phyloP scores from a whole-genome alignment of 2,113 vertebrate species.

The Clupea harengus region DNA sequence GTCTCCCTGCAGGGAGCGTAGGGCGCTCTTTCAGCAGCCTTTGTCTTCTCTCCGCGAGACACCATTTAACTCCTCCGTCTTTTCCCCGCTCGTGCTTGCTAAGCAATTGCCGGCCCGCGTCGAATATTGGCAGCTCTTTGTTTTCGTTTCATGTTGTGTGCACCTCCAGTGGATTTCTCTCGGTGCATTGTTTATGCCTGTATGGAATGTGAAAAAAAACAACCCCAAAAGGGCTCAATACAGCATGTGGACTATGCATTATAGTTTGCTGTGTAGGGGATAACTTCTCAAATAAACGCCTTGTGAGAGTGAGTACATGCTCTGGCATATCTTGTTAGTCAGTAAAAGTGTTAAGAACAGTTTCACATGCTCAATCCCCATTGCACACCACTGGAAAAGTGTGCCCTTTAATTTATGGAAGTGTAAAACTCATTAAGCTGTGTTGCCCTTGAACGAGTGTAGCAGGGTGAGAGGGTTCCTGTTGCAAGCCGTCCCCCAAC shows the following conservation, averaged over 20 bases:
- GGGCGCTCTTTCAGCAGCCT: slow-evolving; percentile 30
- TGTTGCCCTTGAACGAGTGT: not conserved
- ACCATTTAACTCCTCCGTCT: slow-evolving; percentile 23
- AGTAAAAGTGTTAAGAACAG: not conserved
- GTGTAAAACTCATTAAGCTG: not conserved
- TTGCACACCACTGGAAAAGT: not conserved
- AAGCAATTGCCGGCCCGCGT: slow-evolving; percentile 22
- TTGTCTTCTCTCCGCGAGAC: slow-evolving; percentile 30
- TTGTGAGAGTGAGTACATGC: not conserved
- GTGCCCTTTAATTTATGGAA: slow-evolving; percentile 11
- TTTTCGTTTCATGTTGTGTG: not conserved
- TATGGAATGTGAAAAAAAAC: not conserved
- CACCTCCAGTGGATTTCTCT: not conserved
- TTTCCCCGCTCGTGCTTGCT: slow-evolving; percentile 32
- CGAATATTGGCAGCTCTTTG: slow-evolving; percentile 23
- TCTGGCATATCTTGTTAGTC: not conserved
- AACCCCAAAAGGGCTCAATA: not conserved
- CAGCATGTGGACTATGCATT: not conserved
- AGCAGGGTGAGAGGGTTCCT: not conserved
- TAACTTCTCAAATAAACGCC: not conserved
- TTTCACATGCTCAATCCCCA: not conserved
- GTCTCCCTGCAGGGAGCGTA: slow-evolving; percentile 30
- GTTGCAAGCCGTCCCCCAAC: not conserved
- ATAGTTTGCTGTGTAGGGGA: not conserved
- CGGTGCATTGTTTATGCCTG: not conserved